A percentile compares a stretch with the other conserved stretches of the same genome.
Evolutionary conservation across 2,888 invertebrate genomes (phyloP).

Genomic region (Alloplasta piceator): DNA sequence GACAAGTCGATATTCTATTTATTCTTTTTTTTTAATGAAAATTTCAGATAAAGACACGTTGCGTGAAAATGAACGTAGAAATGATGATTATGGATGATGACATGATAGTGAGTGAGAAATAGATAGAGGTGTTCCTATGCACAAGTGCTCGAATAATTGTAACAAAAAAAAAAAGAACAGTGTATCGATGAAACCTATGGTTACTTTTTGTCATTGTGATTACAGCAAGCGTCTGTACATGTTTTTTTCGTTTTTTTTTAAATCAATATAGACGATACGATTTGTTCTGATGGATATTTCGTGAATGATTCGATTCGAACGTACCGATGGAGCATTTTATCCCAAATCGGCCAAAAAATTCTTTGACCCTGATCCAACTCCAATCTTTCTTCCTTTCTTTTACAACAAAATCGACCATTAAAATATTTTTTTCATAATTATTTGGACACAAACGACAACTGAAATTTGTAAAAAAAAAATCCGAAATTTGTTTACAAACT

Average conservation of each 20-base stretch:
- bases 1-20: background rate
- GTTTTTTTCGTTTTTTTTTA: constrained; percentile 9
- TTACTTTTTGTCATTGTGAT: constrained; percentile 51
- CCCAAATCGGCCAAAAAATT: background rate
- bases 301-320: constrained; percentile 47
- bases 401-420: too few relatives aligned
- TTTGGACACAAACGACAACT: background rate
- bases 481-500: constrained; percentile 22
- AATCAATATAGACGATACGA: constrained; percentile 10
- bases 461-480: constrained; percentile 12
- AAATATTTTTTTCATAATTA: too few relatives aligned
- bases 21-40: constrained; percentile 6
- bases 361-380: constrained; percentile 44
- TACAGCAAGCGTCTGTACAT: constrained; percentile 73
- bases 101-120: constrained; percentile 61
- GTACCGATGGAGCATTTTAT: constrained; percentile 39
- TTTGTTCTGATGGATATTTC: constrained; percentile 55
- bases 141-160: constrained; percentile 54
- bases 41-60: constrained; percentile 10
- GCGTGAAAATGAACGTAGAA: constrained; percentile 26
- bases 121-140: constrained; percentile 62
- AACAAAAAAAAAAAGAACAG: constrained; percentile 34
- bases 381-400: too few relatives aligned
- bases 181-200: constrained; percentile 57
- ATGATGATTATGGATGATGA: constrained; percentile 70